Base-by-base conservation (phyloP, 2,113 vertebrate genomes). In the Brevimyrus niger region DNA sequence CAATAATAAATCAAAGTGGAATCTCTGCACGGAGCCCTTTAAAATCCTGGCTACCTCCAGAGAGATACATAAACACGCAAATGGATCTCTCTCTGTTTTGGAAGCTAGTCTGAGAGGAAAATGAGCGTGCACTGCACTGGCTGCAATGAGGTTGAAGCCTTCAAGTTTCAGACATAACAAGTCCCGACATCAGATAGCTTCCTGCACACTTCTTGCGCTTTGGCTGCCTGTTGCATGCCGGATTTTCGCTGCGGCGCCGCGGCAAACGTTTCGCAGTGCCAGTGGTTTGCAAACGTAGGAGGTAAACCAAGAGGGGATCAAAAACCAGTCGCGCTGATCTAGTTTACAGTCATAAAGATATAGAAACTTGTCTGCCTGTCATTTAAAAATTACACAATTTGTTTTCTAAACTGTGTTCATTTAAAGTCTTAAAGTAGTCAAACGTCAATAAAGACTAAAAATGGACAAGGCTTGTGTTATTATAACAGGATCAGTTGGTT, bases 251-350 rank as follows among this genome's bases (percentile, higher is more conserved):
- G 44, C 46, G 15, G 47, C 11, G n/a, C 46, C 13, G 19, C 35
- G 10, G 87, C 61, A 88, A 88, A 88, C 65, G 69, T 61, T 61
- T 88, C 58, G 86, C 89, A 90, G 47, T 3, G 3, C 23, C 88
- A 47, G 89, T 48, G 87, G 89, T 90, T 90, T 69, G 31, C 50
- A 15, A 31, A 58, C 47, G 89, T 90, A 65, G 89, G 87, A 88
- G 87, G 87, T 23, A 84, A 44, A 83, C 42, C 51, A 84, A 31
- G 73, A 69, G 23, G 69, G 23, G 61, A 69, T 31, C 9, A 69
- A 89, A 89, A 61, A 53, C 7, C 51, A 48, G 48, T 88, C 53
- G 31, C 47, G 4, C 46, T 47, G 11, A 73, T 61, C 86, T 44
- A 88, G 27, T 87, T 90, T 87, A 87, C 47, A 87, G 89, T 38